Base-by-base conservation (phyloP, 2,888 invertebrate genomes). In the Halictus quadricinctus region DNA sequence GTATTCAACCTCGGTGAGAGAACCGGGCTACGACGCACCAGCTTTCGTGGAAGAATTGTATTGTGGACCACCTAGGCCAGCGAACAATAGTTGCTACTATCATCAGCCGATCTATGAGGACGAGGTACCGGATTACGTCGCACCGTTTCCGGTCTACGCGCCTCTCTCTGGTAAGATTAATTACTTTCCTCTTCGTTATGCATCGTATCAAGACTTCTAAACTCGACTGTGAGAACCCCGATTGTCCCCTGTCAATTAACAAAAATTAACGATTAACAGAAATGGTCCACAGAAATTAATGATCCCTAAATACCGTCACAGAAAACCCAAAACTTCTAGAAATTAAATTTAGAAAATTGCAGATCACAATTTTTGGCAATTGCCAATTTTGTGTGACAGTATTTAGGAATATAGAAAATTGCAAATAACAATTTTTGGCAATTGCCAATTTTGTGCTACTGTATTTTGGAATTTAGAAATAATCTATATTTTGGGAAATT, bases 91-190 rank as follows among this genome's bases (percentile, higher is more conserved):
- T 80, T 91, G 91, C 81, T 90, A 92, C 87, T 93, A 93, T 91
- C 93, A 93, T 50, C 89, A 91, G 76, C 92, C 94, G 69, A 93
- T 93, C 88, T 94, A 94, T 89, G 94, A 94, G 88, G 93, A 93
- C 78, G 91, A 91, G 84, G 89, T 90, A 82, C 88, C 92, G 79
- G 92, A 91, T 83, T 93, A 93, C 86, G 90, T 90, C 60, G 91
- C 93, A 69, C 90, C 93, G 58, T 86, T 89, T 88, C 93, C 93
- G 80, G 90, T 93, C 80, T 94, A 93, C 84, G 89, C 93, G 79
- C 94, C 93, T 85, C 90, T 93, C 87, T 91, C 94, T 80, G 93
- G 94, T 93, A 88, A 93, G 86, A 76, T 69, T 80, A 79, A 87
- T 79, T 79, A 69, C 83, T 76, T 72, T 70, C 73, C 41, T 46